Evolutionary conservation across 2,888 invertebrate genomes (phyloP).

Genomic region (Cybosia mesomella): DNA sequence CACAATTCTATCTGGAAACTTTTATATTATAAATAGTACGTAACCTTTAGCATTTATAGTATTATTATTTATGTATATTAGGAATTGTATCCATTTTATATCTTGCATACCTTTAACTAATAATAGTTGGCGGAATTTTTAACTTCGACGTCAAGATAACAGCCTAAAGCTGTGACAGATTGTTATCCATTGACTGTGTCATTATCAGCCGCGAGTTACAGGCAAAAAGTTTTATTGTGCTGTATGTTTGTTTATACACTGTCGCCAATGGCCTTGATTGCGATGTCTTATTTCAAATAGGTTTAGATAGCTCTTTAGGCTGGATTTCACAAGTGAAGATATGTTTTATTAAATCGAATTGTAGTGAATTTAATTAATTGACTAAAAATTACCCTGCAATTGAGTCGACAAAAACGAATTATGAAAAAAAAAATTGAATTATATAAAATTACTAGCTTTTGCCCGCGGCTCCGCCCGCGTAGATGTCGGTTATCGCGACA

Average conservation of each 20-base stretch:
- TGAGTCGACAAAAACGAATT: too few relatives aligned
- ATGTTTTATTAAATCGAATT: background rate
- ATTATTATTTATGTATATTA: too few relatives aligned
- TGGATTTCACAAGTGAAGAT: background rate
- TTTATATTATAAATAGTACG: too few relatives aligned
- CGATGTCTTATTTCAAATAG: background rate
- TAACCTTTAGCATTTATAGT: too few relatives aligned
- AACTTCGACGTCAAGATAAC: slow-evolving; percentile 18
- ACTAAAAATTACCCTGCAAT: too few relatives aligned
- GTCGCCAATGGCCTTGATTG: background rate
- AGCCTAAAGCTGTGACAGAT: slow-evolving; percentile 4
- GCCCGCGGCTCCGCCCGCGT: too few relatives aligned
- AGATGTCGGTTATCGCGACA: too few relatives aligned
- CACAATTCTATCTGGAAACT: too few relatives aligned
- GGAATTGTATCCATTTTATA: too few relatives aligned
- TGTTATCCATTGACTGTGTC: background rate
- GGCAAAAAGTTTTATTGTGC: background rate
- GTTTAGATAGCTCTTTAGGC: background rate
- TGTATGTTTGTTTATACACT: background rate
- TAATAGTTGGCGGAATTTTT: background rate
- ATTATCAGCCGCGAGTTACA: slow-evolving; percentile 1
- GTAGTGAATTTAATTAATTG: background rate
- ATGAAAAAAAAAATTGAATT: too few relatives aligned
- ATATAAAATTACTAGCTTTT: too few relatives aligned
- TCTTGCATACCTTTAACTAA: background rate